These are phyloP conservation scores for Mylabris sibirica DNA, from an alignment of 2,888 invertebrate genomes.

Conservation along the genomic window DNA sequence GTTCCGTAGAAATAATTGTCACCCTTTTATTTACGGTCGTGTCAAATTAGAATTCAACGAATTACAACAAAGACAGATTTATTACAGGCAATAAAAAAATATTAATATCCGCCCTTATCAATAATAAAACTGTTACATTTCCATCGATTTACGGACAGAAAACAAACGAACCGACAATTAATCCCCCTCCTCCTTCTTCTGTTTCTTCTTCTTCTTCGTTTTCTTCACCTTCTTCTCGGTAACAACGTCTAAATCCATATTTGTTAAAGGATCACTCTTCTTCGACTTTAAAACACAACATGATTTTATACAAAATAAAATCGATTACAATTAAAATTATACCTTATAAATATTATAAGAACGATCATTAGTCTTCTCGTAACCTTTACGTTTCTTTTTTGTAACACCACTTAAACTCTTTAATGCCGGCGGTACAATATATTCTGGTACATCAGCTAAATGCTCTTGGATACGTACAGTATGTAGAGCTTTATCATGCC, in stretches of 20 bases:
- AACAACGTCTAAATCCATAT: conserved; percentile 69
- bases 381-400: conserved; percentile 49
- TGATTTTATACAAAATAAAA: not conserved
- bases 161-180: no score
- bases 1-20: no score
- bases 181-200: no score
- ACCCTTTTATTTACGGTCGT: no score
- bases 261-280: conserved; percentile 72
- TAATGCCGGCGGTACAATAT: conserved; percentile 82
- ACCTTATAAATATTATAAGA: conserved; percentile 47
- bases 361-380: conserved; percentile 42
- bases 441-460: conserved; percentile 91
- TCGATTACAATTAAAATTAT: conserved; percentile 6
- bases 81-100: not conserved
- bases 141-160: no score
- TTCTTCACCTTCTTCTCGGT: conserved; percentile 61
- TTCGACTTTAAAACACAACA: conserved; percentile 64
- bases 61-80: conserved; percentile 1
- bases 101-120: not conserved
- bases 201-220: no score
- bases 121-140: not conserved
- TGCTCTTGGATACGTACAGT: conserved; percentile 85
- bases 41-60: not conserved
- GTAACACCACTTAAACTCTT: conserved; percentile 69
- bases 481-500: conserved; percentile 86